A percentile compares a stretch with the other conserved stretches of the same genome.
Evolutionary conservation across 2,797 vertebrate species (phyloP).

Genomic region (Diplodus sargus): DNA sequence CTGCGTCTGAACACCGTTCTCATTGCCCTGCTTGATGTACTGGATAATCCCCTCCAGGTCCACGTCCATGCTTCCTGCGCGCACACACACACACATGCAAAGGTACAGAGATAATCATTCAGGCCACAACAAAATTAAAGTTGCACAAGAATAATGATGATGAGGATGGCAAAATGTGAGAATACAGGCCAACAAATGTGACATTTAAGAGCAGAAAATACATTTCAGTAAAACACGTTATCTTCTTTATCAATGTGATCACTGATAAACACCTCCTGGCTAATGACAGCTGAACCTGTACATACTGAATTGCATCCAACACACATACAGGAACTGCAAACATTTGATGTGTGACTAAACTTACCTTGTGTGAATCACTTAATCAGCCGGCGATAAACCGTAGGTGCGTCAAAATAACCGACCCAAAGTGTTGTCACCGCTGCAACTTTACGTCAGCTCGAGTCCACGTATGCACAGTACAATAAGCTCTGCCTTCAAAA

Average conservation of each 20-base stretch:
- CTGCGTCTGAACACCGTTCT: conserved; percentile 74
- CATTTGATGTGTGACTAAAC: not conserved
- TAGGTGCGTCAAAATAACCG: conserved; percentile 1
- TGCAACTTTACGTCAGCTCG: conserved; percentile 1
- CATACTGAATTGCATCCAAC: not conserved
- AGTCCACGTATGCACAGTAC: not conserved
- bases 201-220: not conserved
- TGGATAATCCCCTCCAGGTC: conserved; percentile 83
- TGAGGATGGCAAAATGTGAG: not conserved
- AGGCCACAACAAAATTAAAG: conserved; percentile 49
- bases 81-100: conserved; percentile 12
- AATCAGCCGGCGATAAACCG: conserved; percentile 8
- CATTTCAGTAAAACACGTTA: not conserved
- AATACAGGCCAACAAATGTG: not conserved
- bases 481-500: conserved; percentile 28
- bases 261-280: not conserved
- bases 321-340: not conserved
- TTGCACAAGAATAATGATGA: conserved; percentile 53
- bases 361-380: conserved; percentile 55
- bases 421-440: not conserved
- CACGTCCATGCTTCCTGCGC: conserved; percentile 75
- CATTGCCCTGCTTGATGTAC: conserved; percentile 81
- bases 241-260: not conserved
- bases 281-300: conserved; percentile 2
- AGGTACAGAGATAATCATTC: conserved; percentile 25